Evolutionary conservation across 2,888 invertebrate genomes (phyloP).

Genomic region (Acleris holmiana): DNA sequence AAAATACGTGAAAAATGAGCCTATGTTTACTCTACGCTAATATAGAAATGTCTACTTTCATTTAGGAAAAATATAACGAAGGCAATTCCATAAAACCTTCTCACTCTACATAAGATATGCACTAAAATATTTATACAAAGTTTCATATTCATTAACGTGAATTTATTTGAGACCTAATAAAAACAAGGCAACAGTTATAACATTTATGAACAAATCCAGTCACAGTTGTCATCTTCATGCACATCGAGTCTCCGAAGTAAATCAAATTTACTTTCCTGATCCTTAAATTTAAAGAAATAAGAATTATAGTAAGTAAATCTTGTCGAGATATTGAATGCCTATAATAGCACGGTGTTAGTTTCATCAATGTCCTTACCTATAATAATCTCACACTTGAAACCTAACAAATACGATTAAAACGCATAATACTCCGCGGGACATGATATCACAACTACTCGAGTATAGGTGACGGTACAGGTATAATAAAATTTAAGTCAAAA

Average conservation of each 20-base stretch:
- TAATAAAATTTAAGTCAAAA: slow-evolving; percentile 1
- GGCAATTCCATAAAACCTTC: slow-evolving; percentile 61
- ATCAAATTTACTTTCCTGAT: slow-evolving; percentile 4
- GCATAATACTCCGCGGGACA: slow-evolving; percentile 40
- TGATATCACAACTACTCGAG: slow-evolving; percentile 44
- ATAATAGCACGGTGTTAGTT: slow-evolving; percentile 32
- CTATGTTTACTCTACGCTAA: slow-evolving; percentile 43
- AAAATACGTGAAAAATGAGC: slow-evolving; percentile 38
- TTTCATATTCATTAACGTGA: slow-evolving; percentile 49
- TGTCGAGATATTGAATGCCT: background rate
- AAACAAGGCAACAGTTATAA: slow-evolving; percentile 68
- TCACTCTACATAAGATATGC: slow-evolving; percentile 51
- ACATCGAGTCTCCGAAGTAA: background rate
- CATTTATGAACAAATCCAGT: slow-evolving; percentile 42
- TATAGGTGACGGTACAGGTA: slow-evolving; percentile 26
- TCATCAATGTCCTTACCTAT: slow-evolving; percentile 55
- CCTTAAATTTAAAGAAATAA: slow-evolving; percentile 8
- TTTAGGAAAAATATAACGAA: slow-evolving; percentile 51
- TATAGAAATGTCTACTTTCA: slow-evolving; percentile 41
- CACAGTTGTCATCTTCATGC: slow-evolving; percentile 8
- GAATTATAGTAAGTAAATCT: slow-evolving; percentile 13
- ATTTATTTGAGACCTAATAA: slow-evolving; percentile 59
- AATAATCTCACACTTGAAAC: slow-evolving; percentile 59
- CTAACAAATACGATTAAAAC: slow-evolving; percentile 24
- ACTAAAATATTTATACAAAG: slow-evolving; percentile 50